Evolutionary conservation across 2,888 invertebrate species (phyloP).

Genomic region (Aromia moschata): DNA sequence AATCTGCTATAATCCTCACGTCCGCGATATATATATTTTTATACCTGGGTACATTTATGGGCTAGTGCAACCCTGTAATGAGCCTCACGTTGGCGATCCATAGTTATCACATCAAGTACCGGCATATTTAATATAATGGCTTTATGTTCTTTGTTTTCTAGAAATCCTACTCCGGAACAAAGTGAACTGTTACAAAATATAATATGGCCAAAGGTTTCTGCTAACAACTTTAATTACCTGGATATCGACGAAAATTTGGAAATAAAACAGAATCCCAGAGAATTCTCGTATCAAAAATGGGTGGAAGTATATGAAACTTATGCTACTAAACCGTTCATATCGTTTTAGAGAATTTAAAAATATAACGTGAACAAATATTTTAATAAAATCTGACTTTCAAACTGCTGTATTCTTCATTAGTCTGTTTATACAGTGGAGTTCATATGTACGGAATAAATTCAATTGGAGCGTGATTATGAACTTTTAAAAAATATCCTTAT

Average conservation of each 20-base stretch:
- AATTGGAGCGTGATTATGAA: no score
- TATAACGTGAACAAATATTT: no score
- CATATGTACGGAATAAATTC: no score
- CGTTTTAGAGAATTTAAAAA: no score
- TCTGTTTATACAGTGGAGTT: not conserved
- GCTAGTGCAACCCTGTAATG: no score
- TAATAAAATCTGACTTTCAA: not conserved
- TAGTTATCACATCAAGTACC: no score
- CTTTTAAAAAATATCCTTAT: no score
- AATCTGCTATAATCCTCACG: no score
- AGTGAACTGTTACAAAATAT: slow-evolving; percentile 27
- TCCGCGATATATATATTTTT: no score
- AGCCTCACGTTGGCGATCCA: no score
- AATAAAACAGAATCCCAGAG: slow-evolving; percentile 28
- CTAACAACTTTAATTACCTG: slow-evolving; percentile 19
- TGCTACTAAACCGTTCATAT: slow-evolving; percentile 17
- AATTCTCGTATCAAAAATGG: slow-evolving; percentile 33
- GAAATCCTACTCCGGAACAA: slow-evolving; percentile 32
- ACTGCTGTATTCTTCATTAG: not conserved
- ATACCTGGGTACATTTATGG: no score
- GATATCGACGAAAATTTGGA: slow-evolving; percentile 28
- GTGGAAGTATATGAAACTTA: slow-evolving; percentile 30
- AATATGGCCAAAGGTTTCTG: slow-evolving; percentile 27
- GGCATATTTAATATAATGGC: not conserved
- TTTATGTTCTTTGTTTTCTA: slow-evolving; percentile 15